Percentiles rank a stretch among this genome's conserved stretches.
Conservation (phyloP, 2,888 invertebrate species). For the Torymus tubicola region DNA sequence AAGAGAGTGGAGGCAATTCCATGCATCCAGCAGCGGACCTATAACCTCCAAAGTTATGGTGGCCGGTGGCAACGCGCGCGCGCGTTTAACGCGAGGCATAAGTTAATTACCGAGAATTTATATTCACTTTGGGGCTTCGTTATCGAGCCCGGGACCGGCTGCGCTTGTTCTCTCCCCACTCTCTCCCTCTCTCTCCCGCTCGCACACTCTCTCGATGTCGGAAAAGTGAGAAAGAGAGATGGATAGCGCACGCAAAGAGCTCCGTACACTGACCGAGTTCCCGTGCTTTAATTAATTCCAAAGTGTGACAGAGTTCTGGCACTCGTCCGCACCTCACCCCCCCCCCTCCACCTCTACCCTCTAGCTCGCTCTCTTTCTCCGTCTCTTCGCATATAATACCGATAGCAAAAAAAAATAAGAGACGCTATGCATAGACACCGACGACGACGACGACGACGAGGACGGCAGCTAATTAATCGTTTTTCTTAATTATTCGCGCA, state of each 20-base stretch:
- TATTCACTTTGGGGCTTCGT: conserved; percentile 61
- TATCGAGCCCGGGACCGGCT: conserved; percentile 35
- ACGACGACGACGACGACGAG: background rate
- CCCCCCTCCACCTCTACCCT: too few relatives aligned
- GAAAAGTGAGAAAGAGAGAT: conserved; percentile 13
- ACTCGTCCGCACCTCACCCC: conserved; percentile 7
- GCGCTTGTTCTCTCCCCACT: background rate
- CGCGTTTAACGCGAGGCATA: conserved; percentile 60
- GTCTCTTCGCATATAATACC: conserved; percentile 3
- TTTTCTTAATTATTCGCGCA: conserved; percentile 51
- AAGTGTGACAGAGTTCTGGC: conserved; percentile 41
- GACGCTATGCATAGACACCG: background rate
- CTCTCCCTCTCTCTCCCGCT: background rate
- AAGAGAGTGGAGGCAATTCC: conserved; percentile 28
- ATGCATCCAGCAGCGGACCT: conserved; percentile 26
- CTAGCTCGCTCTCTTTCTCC: background rate
- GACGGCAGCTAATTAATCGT: conserved; percentile 43
- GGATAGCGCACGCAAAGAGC: conserved; percentile 18
- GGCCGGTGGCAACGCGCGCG: conserved; percentile 47
- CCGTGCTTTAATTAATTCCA: conserved; percentile 58
- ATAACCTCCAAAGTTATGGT: conserved; percentile 59
- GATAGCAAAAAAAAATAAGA: conserved; percentile 22
- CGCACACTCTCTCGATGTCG: too few relatives aligned
- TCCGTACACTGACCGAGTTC: conserved; percentile 46
- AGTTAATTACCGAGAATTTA: conserved; percentile 64